Conservation (phyloP, 2,888 invertebrate genomes). For the Chaetogeoica ovagalla region DNA sequence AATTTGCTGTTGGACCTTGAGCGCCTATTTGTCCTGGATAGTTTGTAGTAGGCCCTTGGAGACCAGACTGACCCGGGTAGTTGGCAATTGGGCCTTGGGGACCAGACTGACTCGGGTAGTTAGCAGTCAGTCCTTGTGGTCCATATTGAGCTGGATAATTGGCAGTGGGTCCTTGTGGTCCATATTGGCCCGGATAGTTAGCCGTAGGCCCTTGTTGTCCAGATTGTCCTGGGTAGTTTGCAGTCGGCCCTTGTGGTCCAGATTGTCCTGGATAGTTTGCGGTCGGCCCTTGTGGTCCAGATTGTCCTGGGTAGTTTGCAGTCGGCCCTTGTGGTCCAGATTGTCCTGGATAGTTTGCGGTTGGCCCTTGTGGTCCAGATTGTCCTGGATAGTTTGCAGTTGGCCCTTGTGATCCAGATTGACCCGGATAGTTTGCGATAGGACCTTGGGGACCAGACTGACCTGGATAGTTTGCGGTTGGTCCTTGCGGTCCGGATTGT, state of each 20-base stretch:
- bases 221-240: conserved; percentile 55
- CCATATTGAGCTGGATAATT: conserved; percentile 54
- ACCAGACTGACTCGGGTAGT: conserved; percentile 55
- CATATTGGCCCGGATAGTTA: conserved; percentile 53
- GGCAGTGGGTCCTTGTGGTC: conserved; percentile 54
- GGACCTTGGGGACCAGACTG: conserved; percentile 55
- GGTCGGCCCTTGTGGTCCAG: conserved; percentile 56
- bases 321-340: not conserved
- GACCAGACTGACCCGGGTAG: conserved; percentile 56
- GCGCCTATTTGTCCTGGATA: conserved; percentile 57
- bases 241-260: conserved; percentile 52
- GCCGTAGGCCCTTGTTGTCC: conserved; percentile 54
- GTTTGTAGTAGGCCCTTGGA: conserved; percentile 59
- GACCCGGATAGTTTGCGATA: conserved; percentile 58
- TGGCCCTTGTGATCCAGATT: conserved; percentile 37
- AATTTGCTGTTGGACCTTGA: conserved; percentile 57
- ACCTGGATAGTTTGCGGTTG: conserved; percentile 54
- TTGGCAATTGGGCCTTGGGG: conserved; percentile 58
- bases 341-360: conserved; percentile 58
- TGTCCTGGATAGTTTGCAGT: conserved; percentile 55
- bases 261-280: conserved; percentile 53
- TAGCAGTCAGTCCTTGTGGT: conserved; percentile 58
- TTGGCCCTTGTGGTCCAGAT: conserved; percentile 54
- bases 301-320: conserved; percentile 54
- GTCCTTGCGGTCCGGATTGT: conserved; percentile 51